A percentile compares a stretch with the other conserved stretches of the same genome.
Evolutionary conservation across 2,888 invertebrate genomes (phyloP).

Genomic region (Amaurobius ferox): DNA sequence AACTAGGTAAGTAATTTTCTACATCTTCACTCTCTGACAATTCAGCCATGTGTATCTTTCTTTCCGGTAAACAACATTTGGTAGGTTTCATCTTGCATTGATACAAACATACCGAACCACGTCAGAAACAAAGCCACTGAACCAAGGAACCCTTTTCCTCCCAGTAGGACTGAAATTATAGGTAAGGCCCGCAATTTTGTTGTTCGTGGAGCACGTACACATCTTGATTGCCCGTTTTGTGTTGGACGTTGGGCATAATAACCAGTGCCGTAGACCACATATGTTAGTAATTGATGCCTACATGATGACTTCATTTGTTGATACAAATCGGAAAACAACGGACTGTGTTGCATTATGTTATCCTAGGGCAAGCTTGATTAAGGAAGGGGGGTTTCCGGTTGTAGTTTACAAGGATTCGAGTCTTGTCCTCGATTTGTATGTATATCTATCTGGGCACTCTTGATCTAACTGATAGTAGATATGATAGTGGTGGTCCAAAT

Average conservation of each 20-base stretch:
- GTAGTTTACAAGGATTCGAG: too few relatives aligned
- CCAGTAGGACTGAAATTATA: neutral
- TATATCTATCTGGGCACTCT: too few relatives aligned
- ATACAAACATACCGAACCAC: too few relatives aligned
- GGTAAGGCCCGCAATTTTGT: neutral
- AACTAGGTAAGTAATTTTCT: too few relatives aligned
- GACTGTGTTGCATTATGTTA: too few relatives aligned
- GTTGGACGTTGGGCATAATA: neutral
- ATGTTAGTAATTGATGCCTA: neutral
- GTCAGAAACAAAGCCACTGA: neutral
- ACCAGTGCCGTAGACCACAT: neutral
- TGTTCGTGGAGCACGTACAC: neutral
- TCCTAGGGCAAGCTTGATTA: too few relatives aligned
- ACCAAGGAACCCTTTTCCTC: neutral
- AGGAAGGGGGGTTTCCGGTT: too few relatives aligned
- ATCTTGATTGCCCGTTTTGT: neutral
- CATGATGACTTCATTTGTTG: neutral
- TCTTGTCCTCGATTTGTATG: too few relatives aligned
- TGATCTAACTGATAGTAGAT: too few relatives aligned
- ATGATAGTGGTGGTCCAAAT: too few relatives aligned
- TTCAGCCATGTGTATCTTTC: neutral
- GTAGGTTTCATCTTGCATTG: neutral
- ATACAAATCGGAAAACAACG: neutral
- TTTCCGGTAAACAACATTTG: neutral
- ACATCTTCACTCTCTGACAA: too few relatives aligned